phyloP scores from a whole-genome alignment of 2,888 invertebrate genomes.

The Caenorhabditis auriculariae region DNA sequence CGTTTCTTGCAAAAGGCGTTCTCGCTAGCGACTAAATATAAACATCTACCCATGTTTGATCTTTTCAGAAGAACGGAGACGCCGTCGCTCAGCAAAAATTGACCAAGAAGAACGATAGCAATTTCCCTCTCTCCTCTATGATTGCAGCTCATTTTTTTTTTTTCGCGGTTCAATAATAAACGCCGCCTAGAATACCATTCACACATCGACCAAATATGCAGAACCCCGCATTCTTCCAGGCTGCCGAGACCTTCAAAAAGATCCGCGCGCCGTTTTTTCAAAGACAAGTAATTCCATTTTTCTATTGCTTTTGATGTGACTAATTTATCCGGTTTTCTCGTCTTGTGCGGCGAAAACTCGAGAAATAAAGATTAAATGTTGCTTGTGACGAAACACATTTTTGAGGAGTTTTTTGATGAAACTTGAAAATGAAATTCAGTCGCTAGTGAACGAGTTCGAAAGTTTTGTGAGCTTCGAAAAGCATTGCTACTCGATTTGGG shows the following conservation, averaged over 20 bases:
- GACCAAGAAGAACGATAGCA: background rate
- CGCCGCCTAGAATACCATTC: too few species aligned
- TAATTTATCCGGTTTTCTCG: too few species aligned
- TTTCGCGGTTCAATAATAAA: background rate
- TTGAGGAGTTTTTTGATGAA: background rate
- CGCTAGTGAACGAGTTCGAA: slow-evolving; percentile 41
- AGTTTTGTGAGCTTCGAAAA: slow-evolving; percentile 43
- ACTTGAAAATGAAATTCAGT: background rate
- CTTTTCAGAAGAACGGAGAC: too few species aligned
- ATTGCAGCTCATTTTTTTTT: background rate
- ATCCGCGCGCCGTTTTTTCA: slow-evolving; percentile 36
- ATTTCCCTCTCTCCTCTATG: background rate
- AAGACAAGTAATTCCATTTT: slow-evolving; percentile 13
- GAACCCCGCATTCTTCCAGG: too few species aligned
- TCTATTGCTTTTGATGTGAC: too few species aligned
- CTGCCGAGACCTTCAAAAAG: slow-evolving; percentile 26
- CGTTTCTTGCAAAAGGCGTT: too few species aligned
- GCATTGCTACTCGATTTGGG: slow-evolving; percentile 42
- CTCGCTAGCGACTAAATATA: too few species aligned
- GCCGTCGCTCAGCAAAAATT: too few species aligned
- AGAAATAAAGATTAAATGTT: background rate
- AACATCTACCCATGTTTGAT: too few species aligned
- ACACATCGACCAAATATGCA: too few species aligned
- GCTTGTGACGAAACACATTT: background rate
- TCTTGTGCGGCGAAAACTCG: background rate